These are phyloP conservation scores for Caenorhabditis afra DNA, from an alignment of 2,888 invertebrate species.

Conservation along the genomic window DNA sequence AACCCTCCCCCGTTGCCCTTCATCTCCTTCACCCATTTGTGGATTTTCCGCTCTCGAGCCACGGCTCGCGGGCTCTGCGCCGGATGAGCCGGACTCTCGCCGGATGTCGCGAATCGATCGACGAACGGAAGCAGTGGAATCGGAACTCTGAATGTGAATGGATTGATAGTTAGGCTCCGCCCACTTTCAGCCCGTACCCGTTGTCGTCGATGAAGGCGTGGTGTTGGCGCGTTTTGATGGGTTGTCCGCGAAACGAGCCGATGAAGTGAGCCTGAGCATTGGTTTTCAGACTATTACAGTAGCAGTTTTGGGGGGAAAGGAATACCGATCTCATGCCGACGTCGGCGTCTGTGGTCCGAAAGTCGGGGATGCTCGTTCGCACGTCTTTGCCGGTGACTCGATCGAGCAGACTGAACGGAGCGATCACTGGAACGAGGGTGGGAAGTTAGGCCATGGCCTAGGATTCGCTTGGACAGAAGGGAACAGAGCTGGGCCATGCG, in stretches of 20 bases:
- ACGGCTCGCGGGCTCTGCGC: constrained; percentile 3
- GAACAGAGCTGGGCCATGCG: too few species aligned
- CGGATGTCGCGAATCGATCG: constrained; percentile 25
- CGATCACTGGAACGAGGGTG: constrained; percentile 19
- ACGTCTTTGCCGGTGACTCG: constrained; percentile 43
- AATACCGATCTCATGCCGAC: constrained; percentile 60
- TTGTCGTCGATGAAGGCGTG: constrained; percentile 59
- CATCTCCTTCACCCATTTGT: constrained; percentile 38
- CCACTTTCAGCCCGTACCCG: constrained; percentile 36
- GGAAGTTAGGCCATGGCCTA: background rate
- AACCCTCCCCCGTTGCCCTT: constrained; percentile 26
- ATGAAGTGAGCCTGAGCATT: constrained; percentile 54
- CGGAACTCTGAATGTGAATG: constrained; percentile 37
- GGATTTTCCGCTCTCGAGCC: constrained; percentile 45
- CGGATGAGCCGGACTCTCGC: background rate
- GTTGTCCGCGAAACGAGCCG: constrained; percentile 49
- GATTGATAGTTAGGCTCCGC: background rate
- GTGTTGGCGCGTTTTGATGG: constrained; percentile 50
- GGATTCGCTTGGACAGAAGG: too few species aligned
- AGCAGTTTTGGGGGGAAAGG: too few species aligned
- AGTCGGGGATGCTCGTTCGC: constrained; percentile 48
- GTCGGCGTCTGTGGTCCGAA: constrained; percentile 51
- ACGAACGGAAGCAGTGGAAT: constrained; percentile 51
- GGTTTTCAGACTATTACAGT: too few species aligned
- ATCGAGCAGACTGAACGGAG: constrained; percentile 48